Evolutionary conservation across 2,113 vertebrate species (phyloP).

Genomic region (Ciconia stormi): DNA sequence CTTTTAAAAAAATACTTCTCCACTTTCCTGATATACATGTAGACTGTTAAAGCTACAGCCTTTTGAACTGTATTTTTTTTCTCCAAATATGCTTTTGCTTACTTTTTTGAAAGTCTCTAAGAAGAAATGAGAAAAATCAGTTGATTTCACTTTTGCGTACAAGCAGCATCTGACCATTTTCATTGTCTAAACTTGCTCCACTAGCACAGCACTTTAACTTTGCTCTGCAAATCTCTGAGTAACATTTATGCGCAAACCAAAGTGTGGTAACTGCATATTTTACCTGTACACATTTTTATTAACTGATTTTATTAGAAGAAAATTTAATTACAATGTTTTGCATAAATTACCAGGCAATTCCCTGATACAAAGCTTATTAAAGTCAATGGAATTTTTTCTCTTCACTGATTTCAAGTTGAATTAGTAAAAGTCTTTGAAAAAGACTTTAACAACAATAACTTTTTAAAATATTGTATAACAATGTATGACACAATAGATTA

Average conservation of each 20-base stretch:
- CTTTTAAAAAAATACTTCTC: neutral
- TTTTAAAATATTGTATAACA: neutral
- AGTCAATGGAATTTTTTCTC: slow-evolving; percentile 18
- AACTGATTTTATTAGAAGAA: neutral
- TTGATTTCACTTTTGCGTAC: neutral
- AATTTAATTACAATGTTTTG: neutral
- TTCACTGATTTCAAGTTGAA: slow-evolving; percentile 9
- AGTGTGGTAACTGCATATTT: neutral
- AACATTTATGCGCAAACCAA: neutral
- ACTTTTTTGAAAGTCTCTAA: neutral
- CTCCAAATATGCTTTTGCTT: neutral
- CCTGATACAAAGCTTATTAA: neutral
- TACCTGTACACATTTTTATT: neutral
- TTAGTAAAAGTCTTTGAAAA: neutral
- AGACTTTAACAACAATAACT: neutral
- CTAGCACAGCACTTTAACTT: neutral
- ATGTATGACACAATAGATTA: neutral
- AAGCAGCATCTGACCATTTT: neutral
- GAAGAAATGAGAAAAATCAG: neutral
- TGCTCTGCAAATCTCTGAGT: neutral
- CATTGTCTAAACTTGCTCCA: neutral
- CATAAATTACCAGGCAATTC: neutral
- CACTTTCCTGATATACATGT: neutral
- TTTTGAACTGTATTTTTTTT: neutral
- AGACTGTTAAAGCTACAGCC: neutral